Percentiles rank a stretch among this genome's conserved stretches.
Conservation (phyloP, 2,888 invertebrate species). For the Andrena praecox region DNA sequence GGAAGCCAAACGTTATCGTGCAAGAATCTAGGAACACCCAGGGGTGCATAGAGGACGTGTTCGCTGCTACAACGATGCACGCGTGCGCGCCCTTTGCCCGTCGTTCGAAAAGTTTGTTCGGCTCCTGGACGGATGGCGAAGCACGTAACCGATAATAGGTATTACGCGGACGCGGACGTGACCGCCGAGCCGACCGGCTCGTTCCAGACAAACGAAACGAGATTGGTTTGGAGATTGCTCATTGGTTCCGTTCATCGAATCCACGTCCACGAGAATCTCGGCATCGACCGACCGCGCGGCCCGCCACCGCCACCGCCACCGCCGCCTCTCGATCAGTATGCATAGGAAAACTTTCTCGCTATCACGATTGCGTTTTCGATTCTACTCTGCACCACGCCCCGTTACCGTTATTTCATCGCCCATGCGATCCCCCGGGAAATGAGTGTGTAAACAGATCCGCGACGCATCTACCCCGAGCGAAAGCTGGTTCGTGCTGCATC, state of each 20-base stretch:
- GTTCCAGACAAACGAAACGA: not conserved
- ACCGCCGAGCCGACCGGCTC: not conserved
- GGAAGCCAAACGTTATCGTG: too few species aligned
- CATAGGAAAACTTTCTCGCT: constrained; percentile 75
- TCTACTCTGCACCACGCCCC: not conserved
- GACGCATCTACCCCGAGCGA: not conserved
- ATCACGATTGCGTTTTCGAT: not conserved
- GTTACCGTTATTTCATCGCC: not conserved
- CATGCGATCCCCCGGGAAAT: not conserved
- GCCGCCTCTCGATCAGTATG: constrained; percentile 71
- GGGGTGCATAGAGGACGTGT: too few species aligned
- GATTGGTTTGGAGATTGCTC: not conserved
- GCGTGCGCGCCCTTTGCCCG: not conserved
- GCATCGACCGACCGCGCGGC: not conserved
- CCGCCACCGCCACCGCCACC: not conserved
- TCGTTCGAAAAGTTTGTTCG: not conserved
- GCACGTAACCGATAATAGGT: constrained; percentile 6
- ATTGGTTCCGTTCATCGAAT: not conserved
- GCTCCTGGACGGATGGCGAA: not conserved
- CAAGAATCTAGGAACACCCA: too few species aligned
- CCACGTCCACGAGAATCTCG: not conserved
- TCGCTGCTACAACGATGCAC: not conserved
- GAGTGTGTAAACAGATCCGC: not conserved
- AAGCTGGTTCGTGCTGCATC: constrained; percentile 14
- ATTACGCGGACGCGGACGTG: not conserved